These are phyloP conservation scores for Vesta saturnalis DNA, from an alignment of 2,888 invertebrate genomes.

Conservation along the genomic window DNA sequence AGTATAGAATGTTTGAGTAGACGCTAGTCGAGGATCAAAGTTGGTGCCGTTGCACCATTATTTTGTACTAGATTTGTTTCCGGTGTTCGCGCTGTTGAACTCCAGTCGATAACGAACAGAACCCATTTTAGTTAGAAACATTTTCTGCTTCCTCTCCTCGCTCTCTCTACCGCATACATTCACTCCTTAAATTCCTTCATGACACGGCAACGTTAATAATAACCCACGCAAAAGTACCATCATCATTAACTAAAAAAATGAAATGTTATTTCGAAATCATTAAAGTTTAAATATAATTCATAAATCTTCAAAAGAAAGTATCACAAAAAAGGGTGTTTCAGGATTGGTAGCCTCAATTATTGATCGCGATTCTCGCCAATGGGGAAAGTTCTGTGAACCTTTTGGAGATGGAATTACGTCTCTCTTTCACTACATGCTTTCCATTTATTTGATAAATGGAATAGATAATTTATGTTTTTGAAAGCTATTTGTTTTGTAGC, in stretches of 20 bases:
- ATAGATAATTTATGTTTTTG: slow-evolving; percentile 18
- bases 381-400: slow-evolving; percentile 19
- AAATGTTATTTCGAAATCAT: slow-evolving; percentile 28
- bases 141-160: slow-evolving; percentile 9
- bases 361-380: slow-evolving; percentile 36
- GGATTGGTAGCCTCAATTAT: slow-evolving; percentile 36
- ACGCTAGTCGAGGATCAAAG: slow-evolving; percentile 9
- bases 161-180: not conserved
- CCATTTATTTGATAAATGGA: slow-evolving; percentile 17
- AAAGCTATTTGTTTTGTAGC: slow-evolving; percentile 19
- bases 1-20: slow-evolving; percentile 24
- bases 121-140: slow-evolving; percentile 9
- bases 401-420: slow-evolving; percentile 29
- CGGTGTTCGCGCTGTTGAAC: not conserved
- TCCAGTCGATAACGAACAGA: not conserved
- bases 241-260: slow-evolving; percentile 1
- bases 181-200: not conserved
- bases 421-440: slow-evolving; percentile 8
- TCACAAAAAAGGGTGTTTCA: slow-evolving; percentile 25
- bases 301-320: slow-evolving; percentile 36
- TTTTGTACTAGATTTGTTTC: slow-evolving; percentile 18
- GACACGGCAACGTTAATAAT: not conserved
- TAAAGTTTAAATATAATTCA: slow-evolving; percentile 26
- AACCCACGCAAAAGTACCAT: not conserved
- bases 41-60: slow-evolving; percentile 19